phyloP scores from a whole-genome alignment of 2,113 vertebrate genomes.

The Amphiprion ocellaris region DNA sequence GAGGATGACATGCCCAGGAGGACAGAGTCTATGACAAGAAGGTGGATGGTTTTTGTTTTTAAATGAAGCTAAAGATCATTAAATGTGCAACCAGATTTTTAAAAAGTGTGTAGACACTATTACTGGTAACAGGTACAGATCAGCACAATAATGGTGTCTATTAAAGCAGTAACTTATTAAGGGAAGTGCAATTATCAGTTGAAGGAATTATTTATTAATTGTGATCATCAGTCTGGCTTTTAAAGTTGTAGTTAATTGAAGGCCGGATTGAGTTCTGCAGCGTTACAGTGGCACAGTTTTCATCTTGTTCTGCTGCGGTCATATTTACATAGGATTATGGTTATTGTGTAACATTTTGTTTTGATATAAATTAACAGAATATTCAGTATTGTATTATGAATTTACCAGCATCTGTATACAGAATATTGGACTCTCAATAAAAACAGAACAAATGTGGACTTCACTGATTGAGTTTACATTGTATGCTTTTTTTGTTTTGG shows the following conservation, averaged over 20 bases:
- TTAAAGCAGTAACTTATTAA: conserved; percentile 7
- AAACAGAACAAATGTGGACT: background rate
- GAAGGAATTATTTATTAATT: background rate
- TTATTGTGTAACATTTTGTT: conserved; percentile 5
- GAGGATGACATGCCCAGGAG: background rate
- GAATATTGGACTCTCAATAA: conserved; percentile 3
- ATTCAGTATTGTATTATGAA: background rate
- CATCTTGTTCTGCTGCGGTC: background rate
- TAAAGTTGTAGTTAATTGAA: conserved; percentile 4
- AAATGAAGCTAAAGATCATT: conserved; percentile 9
- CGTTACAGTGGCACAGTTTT: background rate
- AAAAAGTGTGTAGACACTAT: background rate
- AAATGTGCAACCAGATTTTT: conserved; percentile 3
- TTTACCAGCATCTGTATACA: background rate
- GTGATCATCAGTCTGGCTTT: conserved; percentile 18
- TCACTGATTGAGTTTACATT: background rate
- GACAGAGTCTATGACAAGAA: background rate
- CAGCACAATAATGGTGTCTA: background rate
- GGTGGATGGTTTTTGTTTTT: conserved; percentile 4
- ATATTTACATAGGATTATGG: conserved; percentile 2
- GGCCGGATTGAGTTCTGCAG: background rate
- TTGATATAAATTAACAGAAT: background rate
- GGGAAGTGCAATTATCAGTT: conserved; percentile 22
- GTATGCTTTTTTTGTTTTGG: too few relatives aligned
- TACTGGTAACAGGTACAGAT: background rate